Evolutionary conservation across 2,888 invertebrate species (phyloP).

Genomic region (Clistopyga incitator): DNA sequence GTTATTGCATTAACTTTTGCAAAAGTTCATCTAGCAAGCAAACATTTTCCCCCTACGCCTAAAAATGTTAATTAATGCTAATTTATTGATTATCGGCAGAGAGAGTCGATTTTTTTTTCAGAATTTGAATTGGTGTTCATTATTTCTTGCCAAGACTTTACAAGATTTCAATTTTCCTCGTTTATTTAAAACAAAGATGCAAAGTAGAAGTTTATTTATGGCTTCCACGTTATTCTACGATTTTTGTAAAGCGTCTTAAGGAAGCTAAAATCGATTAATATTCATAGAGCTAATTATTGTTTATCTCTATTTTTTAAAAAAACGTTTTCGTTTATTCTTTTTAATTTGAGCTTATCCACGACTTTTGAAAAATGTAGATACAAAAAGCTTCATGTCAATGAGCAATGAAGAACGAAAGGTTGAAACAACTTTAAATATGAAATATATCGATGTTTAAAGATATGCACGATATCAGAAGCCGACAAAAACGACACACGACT

Average conservation of each 20-base stretch:
- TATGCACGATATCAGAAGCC: slow-evolving; percentile 75
- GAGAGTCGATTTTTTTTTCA: no score
- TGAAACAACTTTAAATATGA: slow-evolving; percentile 70
- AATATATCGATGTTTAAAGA: slow-evolving; percentile 74
- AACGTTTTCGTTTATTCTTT: background rate
- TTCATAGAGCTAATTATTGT: no score
- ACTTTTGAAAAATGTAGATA: background rate
- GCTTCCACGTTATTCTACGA: background rate
- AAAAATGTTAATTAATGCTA: no score
- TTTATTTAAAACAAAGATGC: no score
- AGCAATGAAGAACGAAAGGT: slow-evolving; percentile 72
- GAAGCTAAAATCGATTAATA: background rate
- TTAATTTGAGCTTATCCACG: background rate
- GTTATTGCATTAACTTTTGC: background rate
- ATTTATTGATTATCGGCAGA: no score
- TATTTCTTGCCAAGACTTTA: no score
- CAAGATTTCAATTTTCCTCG: no score
- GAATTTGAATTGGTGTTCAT: no score
- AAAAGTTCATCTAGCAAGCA: background rate
- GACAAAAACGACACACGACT: slow-evolving; percentile 29
- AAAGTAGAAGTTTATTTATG: background rate
- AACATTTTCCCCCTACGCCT: no score
- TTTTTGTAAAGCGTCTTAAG: background rate
- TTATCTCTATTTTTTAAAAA: background rate
- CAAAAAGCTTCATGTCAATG: slow-evolving; percentile 1